A percentile compares a stretch with the other conserved stretches of the same genome.
These are phyloP conservation scores for Drosophila subobscura DNA, from an alignment of 1,140 invertebrate species.

Conservation along the genomic window DNA sequence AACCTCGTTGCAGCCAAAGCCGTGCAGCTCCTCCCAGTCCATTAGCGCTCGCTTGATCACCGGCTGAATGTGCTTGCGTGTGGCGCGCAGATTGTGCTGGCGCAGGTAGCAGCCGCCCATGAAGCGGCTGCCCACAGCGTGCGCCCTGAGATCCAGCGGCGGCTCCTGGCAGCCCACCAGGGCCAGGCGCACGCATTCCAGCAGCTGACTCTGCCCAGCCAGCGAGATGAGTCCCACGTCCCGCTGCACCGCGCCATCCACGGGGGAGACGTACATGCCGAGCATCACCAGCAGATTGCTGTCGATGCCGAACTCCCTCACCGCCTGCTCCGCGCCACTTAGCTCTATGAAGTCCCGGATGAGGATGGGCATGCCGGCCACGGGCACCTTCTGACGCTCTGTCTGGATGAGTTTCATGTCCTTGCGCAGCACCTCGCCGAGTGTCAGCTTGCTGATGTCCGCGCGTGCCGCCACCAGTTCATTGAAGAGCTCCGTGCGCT, in stretches of 20 bases:
- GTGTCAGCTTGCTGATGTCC: slow-evolving; percentile 85
- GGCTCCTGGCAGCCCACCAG: slow-evolving; percentile 44
- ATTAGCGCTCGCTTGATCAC: slow-evolving; percentile 84
- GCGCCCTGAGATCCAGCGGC: slow-evolving; percentile 34
- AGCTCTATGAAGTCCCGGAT: slow-evolving; percentile 85
- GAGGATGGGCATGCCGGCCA: slow-evolving; percentile 86
- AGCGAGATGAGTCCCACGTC: slow-evolving; percentile 85
- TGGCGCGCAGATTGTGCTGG: slow-evolving; percentile 85
- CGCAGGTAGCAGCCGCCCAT: slow-evolving; percentile 83
- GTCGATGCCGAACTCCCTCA: slow-evolving; percentile 84
- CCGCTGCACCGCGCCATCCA: slow-evolving; percentile 80
- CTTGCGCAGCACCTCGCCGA: slow-evolving; percentile 86
- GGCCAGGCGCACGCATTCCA: slow-evolving; percentile 53
- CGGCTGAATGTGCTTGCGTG: slow-evolving; percentile 87
- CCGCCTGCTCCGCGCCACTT: slow-evolving; percentile 76
- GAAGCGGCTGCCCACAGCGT: slow-evolving; percentile 53
- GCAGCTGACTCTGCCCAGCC: slow-evolving; percentile 46
- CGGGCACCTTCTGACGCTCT: slow-evolving; percentile 62
- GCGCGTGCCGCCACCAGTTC: slow-evolving; percentile 86
- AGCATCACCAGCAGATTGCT: slow-evolving; percentile 84
- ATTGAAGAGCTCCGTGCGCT: slow-evolving; percentile 83
- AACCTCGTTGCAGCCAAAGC: slow-evolving; percentile 58
- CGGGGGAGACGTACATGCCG: slow-evolving; percentile 84
- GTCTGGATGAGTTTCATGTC: slow-evolving; percentile 86
- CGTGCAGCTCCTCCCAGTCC: slow-evolving; percentile 49